These are phyloP conservation scores for Acrocephalus scirpaceus DNA, from an alignment of 2,797 vertebrate species.

Conservation along the genomic window DNA sequence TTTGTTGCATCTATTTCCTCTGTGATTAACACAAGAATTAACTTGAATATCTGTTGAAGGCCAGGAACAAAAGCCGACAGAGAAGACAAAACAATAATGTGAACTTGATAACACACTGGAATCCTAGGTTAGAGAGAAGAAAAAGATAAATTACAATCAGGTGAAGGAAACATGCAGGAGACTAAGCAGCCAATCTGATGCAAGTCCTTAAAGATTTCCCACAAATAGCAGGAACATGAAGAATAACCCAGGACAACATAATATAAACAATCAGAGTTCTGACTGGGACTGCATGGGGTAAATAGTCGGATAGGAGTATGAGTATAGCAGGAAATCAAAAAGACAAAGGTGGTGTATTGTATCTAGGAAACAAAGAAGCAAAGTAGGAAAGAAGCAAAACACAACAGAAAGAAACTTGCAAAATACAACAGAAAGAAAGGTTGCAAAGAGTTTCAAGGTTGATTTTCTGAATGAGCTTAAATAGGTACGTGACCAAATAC, in stretches of 20 bases:
- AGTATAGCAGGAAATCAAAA: not conserved
- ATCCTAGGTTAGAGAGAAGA: not conserved
- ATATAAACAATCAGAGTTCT: not conserved
- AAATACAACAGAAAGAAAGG: not conserved
- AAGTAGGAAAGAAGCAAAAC: not conserved
- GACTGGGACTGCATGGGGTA: not conserved
- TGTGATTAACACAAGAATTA: not conserved
- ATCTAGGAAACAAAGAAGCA: not conserved
- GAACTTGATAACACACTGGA: not conserved
- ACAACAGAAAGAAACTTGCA: not conserved
- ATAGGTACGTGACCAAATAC: not conserved
- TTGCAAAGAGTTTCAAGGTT: not conserved
- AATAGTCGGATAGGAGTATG: not conserved
- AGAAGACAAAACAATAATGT: not conserved
- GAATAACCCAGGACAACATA: not conserved
- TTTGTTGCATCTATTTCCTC: not conserved
- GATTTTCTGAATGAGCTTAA: not conserved
- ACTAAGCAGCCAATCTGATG: not conserved
- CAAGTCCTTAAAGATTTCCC: not conserved
- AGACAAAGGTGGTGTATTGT: not conserved
- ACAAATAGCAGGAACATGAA: not conserved
- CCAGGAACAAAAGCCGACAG: not conserved
- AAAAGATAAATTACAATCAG: not conserved
- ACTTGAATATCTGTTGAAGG: not conserved
- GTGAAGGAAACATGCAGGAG: not conserved